phyloP scores from a whole-genome alignment of 2,113 vertebrate species.

The Odocoileus virginianus region DNA sequence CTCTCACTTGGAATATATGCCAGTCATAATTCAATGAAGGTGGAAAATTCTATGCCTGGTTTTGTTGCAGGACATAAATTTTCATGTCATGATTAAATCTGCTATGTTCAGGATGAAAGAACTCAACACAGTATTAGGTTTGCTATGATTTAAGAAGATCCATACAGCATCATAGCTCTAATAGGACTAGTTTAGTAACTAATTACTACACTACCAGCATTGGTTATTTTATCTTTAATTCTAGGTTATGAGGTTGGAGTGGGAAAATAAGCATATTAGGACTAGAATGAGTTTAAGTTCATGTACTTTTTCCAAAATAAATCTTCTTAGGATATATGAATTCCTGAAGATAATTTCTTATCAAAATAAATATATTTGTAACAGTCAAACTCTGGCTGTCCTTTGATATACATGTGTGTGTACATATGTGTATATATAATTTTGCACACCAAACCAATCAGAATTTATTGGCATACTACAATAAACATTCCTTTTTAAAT shows the following conservation, averaged over 20 bases:
- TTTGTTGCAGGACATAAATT: neutral
- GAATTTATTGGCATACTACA: neutral
- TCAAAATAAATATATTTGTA: neutral
- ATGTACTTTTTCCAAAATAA: neutral
- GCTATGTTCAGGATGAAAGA: neutral
- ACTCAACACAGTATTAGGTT: neutral
- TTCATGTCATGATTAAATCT: neutral
- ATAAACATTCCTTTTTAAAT: neutral
- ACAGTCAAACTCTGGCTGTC: neutral
- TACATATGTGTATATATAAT: neutral
- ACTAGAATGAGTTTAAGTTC: neutral
- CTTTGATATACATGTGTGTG: neutral
- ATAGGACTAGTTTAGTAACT: neutral
- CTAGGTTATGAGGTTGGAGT: neutral
- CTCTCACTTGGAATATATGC: neutral
- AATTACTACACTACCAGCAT: fast-evolving
- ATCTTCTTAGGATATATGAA: neutral
- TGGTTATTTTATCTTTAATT: neutral
- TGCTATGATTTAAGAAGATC: neutral
- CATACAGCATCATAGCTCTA: neutral
- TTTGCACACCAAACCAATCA: neutral
- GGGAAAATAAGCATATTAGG: neutral
- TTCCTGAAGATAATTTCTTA: neutral
- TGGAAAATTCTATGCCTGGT: neutral
- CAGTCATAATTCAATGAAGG: neutral